Percentiles rank a stretch among this genome's conserved stretches.
Evolutionary conservation across 1,140 invertebrate genomes (phyloP).

Genomic region (Cryptotermes secundus): DNA sequence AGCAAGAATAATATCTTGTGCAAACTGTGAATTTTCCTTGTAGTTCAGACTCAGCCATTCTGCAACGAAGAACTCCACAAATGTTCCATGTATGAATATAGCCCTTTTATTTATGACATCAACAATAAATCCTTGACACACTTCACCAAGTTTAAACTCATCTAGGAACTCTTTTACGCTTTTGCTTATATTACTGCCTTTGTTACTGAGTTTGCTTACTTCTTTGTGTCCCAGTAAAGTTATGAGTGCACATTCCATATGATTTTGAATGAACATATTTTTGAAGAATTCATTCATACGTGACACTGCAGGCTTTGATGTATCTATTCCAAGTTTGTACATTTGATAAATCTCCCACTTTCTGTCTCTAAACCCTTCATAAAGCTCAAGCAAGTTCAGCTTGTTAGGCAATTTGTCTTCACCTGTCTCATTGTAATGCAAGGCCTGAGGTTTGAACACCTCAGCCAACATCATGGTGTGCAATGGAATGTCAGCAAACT

Average conservation of each 20-base stretch:
- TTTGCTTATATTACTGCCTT: background rate
- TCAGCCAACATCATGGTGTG: conserved; percentile 27
- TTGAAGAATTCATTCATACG: background rate
- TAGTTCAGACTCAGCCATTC: conserved; percentile 24
- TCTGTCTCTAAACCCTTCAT: conserved; percentile 24
- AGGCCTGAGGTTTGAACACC: conserved; percentile 11
- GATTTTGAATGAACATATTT: conserved; percentile 14
- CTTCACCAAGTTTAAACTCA: conserved; percentile 11
- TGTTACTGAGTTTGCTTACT: background rate
- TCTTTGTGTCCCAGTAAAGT: background rate
- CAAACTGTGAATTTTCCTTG: too few relatives aligned
- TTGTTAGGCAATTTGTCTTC: background rate
- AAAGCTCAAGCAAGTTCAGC: conserved; percentile 23
- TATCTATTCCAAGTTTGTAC: conserved; percentile 26
- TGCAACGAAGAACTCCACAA: conserved; percentile 35
- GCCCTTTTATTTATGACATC: conserved; percentile 22
- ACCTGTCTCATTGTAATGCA: background rate
- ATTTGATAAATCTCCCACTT: conserved; percentile 29
- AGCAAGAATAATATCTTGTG: too few relatives aligned
- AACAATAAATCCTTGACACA: conserved; percentile 23
- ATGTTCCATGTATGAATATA: conserved; percentile 29
- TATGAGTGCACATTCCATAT: conserved; percentile 18
- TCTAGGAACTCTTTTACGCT: background rate
- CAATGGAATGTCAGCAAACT: conserved; percentile 32
- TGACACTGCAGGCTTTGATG: background rate